A percentile compares a stretch with the other conserved stretches of the same genome.
These are phyloP conservation scores for Karalla daura DNA, from an alignment of 2,797 vertebrate species.

Conservation along the genomic window DNA sequence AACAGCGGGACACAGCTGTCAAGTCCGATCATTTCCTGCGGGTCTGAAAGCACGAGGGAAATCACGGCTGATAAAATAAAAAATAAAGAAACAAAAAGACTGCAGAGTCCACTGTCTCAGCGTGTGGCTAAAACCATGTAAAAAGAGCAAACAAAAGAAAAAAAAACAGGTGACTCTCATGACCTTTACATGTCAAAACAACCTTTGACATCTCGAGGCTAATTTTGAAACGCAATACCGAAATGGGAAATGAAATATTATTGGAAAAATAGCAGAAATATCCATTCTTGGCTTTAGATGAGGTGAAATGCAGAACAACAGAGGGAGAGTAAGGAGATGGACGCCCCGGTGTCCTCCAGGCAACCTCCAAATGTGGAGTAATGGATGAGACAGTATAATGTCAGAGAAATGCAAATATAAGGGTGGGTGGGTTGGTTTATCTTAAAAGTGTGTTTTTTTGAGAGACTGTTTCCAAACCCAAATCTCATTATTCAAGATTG, in stretches of 20 bases:
- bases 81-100: too few relatives aligned
- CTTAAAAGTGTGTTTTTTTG: background rate
- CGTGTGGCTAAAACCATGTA: slow-evolving; percentile 25
- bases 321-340: background rate
- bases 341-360: background rate
- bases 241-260: background rate
- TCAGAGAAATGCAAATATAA: background rate
- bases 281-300: background rate
- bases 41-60: slow-evolving; percentile 59
- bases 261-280: background rate
- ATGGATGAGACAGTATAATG: background rate
- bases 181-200: slow-evolving; percentile 49
- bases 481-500: too few relatives aligned
- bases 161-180: background rate
- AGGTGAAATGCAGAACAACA: background rate
- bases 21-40: slow-evolving; percentile 62
- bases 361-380: background rate
- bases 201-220: slow-evolving; percentile 26
- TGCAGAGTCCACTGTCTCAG: slow-evolving; percentile 19
- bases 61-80: slow-evolving; percentile 50
- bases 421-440: background rate
- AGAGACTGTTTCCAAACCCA: background rate
- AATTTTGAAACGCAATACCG: slow-evolving; percentile 16
- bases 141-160: slow-evolving; percentile 15
- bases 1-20: slow-evolving; percentile 65